These are phyloP conservation scores for Magallana gigas DNA, from an alignment of 1,140 invertebrate genomes.

Conservation along the genomic window DNA sequence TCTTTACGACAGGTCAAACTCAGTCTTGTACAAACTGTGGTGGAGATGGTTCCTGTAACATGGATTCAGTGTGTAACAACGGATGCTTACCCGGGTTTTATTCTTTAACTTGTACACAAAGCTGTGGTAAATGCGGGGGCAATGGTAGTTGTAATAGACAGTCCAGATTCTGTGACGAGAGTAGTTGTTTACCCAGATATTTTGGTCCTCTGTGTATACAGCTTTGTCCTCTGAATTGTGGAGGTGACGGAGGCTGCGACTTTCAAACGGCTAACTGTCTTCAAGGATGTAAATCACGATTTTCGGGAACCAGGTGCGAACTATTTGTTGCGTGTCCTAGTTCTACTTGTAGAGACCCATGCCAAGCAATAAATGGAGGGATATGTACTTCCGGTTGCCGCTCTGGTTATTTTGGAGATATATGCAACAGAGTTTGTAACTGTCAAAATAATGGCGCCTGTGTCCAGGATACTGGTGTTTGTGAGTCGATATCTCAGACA, in stretches of 20 bases:
- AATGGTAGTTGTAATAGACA: not conserved
- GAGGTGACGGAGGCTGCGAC: not conserved
- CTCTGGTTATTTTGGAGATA: not conserved
- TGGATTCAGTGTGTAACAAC: not conserved
- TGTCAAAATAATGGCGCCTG: not conserved
- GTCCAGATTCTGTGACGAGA: not conserved
- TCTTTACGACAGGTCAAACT: not conserved
- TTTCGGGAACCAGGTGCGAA: not conserved
- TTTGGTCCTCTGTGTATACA: constrained; percentile 3
- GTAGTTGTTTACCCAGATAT: not conserved
- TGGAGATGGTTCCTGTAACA: not conserved
- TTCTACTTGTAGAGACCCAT: not conserved
- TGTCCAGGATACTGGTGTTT: not conserved
- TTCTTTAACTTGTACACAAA: not conserved
- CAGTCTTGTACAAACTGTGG: not conserved
- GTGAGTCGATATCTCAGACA: not conserved
- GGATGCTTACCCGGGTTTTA: not conserved
- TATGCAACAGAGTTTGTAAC: not conserved
- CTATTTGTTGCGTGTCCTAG: not conserved
- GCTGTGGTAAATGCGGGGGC: not conserved
- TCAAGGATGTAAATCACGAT: not conserved
- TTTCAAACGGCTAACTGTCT: not conserved
- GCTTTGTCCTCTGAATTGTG: not conserved
- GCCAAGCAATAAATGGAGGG: not conserved
- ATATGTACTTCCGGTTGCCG: not conserved